These are phyloP conservation scores for Frankliniella fusca DNA, from an alignment of 2,888 invertebrate species.

Conservation along the genomic window DNA sequence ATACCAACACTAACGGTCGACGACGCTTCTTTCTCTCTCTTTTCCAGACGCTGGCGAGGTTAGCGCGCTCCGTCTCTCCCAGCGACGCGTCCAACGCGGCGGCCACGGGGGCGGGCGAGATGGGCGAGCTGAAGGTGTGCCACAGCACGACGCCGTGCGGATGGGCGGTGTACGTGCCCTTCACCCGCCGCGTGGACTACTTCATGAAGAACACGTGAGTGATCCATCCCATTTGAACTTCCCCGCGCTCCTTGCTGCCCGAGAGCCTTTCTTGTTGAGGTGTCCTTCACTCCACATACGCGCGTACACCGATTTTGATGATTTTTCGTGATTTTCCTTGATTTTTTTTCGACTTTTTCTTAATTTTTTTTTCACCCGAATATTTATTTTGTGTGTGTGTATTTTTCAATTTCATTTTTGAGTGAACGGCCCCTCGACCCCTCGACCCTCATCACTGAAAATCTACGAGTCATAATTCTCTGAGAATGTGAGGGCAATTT, in stretches of 20 bases:
- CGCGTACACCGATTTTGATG: background rate
- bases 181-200: constrained; percentile 51
- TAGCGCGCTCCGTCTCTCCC: background rate
- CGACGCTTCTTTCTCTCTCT: background rate
- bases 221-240: too few species aligned
- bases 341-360: too few species aligned
- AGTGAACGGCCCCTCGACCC: too few species aligned
- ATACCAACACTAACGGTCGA: background rate
- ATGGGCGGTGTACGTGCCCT: constrained; percentile 57
- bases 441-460: too few species aligned
- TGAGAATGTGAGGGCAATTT: too few species aligned
- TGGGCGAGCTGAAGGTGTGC: constrained; percentile 42
- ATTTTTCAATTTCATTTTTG: too few species aligned
- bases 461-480: too few species aligned
- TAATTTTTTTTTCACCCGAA: too few species aligned
- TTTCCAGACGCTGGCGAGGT: background rate
- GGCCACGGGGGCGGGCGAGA: constrained; percentile 13
- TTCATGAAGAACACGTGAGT: constrained; percentile 60
- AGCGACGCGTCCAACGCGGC: constrained; percentile 3
- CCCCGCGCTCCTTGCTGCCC: too few species aligned
- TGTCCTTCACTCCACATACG: too few species aligned
- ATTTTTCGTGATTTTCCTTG: too few species aligned
- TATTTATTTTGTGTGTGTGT: too few species aligned
- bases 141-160: constrained; percentile 53
- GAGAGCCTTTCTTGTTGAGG: background rate